These are phyloP conservation scores for Lasioglossum oenotherae DNA, from an alignment of 2,888 invertebrate genomes.

Conservation along the genomic window DNA sequence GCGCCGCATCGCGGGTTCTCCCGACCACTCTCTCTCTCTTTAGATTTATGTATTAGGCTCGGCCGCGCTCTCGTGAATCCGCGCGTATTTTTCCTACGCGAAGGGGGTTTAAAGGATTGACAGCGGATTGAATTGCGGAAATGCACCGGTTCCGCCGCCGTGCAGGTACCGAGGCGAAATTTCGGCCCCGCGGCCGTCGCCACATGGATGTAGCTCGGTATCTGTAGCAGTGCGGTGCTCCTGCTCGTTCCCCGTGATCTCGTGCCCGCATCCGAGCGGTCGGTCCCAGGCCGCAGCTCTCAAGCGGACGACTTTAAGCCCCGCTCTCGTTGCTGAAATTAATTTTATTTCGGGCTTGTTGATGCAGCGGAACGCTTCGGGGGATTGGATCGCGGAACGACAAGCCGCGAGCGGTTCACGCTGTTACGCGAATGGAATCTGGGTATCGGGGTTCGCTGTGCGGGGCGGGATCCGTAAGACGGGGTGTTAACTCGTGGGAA, in stretches of 20 bases:
- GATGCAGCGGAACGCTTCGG: neutral
- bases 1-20: slow-evolving; percentile 11
- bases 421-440: slow-evolving; percentile 2
- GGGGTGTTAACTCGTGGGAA: neutral
- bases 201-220: neutral
- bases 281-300: neutral
- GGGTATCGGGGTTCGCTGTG: neutral
- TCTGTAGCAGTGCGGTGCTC: neutral
- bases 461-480: neutral
- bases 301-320: slow-evolving; percentile 14
- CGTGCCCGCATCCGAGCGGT: neutral
- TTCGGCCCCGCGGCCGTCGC: neutral
- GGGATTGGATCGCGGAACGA: slow-evolving; percentile 1
- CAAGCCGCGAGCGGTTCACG: neutral
- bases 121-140: slow-evolving; percentile 35
- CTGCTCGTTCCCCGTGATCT: neutral
- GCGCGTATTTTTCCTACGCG: slow-evolving; percentile 25
- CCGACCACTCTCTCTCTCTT: neutral
- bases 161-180: neutral
- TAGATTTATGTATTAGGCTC: slow-evolving; percentile 51
- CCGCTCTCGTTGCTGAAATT: neutral
- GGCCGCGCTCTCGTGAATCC: slow-evolving; percentile 2
- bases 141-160: neutral
- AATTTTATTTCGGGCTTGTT: neutral
- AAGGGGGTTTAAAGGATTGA: slow-evolving; percentile 31